phyloP scores from a whole-genome alignment of 1,140 invertebrate species.

The Zaprionus ghesquierei region DNA sequence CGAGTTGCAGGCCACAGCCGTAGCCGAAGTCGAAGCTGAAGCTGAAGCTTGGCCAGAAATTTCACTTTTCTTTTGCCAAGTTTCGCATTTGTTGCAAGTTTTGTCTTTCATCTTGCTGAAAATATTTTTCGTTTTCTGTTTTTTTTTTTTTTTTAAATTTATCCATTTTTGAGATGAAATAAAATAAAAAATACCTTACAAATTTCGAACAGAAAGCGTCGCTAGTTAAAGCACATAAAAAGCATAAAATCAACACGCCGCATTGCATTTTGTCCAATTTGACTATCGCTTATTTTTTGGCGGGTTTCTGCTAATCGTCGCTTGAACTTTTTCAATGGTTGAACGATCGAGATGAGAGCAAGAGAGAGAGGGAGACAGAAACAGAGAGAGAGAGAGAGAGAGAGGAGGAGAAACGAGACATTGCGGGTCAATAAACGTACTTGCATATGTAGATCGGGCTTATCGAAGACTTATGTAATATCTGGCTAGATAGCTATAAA shows the following conservation, averaged over 20 bases:
- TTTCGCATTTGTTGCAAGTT: conserved; percentile 12
- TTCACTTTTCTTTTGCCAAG: conserved; percentile 63
- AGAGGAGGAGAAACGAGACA: not conserved
- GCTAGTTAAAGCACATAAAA: conserved; percentile 57
- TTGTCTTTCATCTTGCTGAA: conserved; percentile 28
- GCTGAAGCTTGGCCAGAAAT: conserved; percentile 36
- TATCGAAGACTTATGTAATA: not conserved
- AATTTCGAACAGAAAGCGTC: conserved; percentile 44
- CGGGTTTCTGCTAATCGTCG: not conserved
- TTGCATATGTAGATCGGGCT: no score
- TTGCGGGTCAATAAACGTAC: not conserved
- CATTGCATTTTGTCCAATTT: not conserved
- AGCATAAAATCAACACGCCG: not conserved
- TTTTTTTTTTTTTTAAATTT: conserved; percentile 7
- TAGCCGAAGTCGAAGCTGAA: no score
- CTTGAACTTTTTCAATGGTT: not conserved
- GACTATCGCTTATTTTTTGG: not conserved
- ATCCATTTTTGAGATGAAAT: conserved; percentile 2
- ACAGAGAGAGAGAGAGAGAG: not conserved
- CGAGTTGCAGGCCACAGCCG: conserved; percentile 16
- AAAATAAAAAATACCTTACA: not conserved
- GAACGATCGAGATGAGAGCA: not conserved
- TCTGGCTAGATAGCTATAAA: not conserved
- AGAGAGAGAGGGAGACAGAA: not conserved
- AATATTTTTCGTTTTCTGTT: conserved; percentile 6